A percentile compares a stretch with the other conserved stretches of the same genome.
These are phyloP conservation scores for Otolemur garnettii DNA, from an alignment of 2,113 vertebrate species.

Conservation along the genomic window DNA sequence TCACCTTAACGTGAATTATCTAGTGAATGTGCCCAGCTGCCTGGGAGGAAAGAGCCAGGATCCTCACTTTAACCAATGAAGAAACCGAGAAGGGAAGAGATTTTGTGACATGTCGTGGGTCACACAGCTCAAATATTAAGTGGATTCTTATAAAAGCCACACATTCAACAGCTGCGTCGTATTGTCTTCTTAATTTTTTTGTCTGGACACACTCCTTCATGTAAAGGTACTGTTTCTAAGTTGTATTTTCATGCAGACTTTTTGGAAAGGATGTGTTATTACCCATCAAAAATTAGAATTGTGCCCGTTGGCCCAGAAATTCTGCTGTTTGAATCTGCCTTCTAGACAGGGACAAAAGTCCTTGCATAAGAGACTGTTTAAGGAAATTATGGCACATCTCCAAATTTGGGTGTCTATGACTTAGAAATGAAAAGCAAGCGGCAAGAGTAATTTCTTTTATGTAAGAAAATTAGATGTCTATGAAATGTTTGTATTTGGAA, in stretches of 20 bases:
- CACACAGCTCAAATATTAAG: background rate
- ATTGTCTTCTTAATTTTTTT: background rate
- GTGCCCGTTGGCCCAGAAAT: background rate
- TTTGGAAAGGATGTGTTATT: background rate
- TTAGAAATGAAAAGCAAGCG: constrained; percentile 46
- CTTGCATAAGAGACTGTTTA: background rate
- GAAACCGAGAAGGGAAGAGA: background rate
- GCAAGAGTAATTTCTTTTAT: background rate
- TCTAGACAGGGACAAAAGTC: background rate
- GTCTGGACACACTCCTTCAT: background rate
- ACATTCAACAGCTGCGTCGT: background rate
- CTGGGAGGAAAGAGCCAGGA: background rate
- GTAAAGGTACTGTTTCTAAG: background rate
- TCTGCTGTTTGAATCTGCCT: background rate
- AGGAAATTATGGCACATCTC: background rate
- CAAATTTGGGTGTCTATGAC: background rate
- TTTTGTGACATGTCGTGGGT: background rate
- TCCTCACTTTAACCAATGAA: background rate
- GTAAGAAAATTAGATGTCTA: constrained; percentile 45
- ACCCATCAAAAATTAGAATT: background rate
- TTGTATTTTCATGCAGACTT: background rate
- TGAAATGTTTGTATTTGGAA: constrained; percentile 41
- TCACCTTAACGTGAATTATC: background rate
- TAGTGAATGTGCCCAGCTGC: background rate
- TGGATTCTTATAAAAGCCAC: background rate